Conservation (phyloP, 2,113 vertebrate genomes). For the Xiphophorus maculatus region DNA sequence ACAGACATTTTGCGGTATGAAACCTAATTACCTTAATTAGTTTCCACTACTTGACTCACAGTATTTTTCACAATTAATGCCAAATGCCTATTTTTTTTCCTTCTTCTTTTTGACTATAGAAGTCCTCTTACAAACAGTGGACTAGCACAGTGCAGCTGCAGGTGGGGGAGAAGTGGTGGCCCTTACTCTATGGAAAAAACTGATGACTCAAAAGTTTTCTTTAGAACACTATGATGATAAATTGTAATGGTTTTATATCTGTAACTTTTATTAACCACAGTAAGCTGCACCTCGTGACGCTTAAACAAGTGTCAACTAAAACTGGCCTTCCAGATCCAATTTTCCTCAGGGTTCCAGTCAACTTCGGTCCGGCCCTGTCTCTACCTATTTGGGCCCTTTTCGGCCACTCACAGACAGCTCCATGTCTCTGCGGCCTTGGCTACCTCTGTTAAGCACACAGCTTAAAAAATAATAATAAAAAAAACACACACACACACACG, state of each 20-base stretch:
- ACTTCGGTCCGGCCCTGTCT: not conserved
- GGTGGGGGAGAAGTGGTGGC: too few species aligned
- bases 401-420: constrained; percentile 16
- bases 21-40: not conserved
- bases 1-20: too few species aligned
- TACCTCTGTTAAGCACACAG: constrained; percentile 24
- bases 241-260: not conserved
- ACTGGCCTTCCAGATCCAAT: not conserved
- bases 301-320: not conserved
- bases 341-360: not conserved
- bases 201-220: not conserved
- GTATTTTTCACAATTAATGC: not conserved
- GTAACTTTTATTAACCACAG: not conserved
- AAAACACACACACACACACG: not conserved
- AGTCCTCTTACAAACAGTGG: not conserved
- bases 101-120: too few species aligned
- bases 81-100: not conserved
- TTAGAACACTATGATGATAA: not conserved
- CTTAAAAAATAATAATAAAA: not conserved
- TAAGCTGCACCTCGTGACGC: not conserved
- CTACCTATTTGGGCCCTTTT: constrained; percentile 54
- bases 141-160: too few species aligned
- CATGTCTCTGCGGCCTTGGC: constrained; percentile 34
- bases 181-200: not conserved
- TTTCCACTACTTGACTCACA: not conserved